Evolutionary conservation across 2,797 vertebrate genomes (phyloP), one percentile per base, ranked within the genome.

Genomic region (Limnodromus scolopaceus): DNA sequence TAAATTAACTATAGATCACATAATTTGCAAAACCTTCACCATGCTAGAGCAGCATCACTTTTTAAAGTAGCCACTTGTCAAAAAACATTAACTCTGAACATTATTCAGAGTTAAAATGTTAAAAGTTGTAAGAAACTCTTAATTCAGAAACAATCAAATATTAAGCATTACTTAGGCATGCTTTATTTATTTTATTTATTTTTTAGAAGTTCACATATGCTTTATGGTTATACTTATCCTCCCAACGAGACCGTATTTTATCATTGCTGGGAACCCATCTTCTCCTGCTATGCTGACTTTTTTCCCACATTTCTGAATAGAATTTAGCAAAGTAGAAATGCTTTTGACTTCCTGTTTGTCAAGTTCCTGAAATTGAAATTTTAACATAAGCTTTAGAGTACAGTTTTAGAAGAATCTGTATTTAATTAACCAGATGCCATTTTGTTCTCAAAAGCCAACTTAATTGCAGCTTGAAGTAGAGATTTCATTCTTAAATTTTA

Each of bases 211-310:
- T 74, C 34, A 54, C 1, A 1, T 53, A 43, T 70, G 77, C 8
- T 48, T 72, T 80, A 78, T 81, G 66, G 93, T 78, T 94, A 96
- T 97, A 99, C 99, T 99, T 98, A 99, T 99, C 99, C 99, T 99
- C 97, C 98, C 97, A 77, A 99, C 95, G 94, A 99, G 98, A 38
- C 99, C 99, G 28, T 98, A 98, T 76, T 97, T 97, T 64, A 99
- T 98, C 97, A 99, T 95, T 68, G 96, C 97, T 87, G 95, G 53
- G 51, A 99, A 92, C 58, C 99, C 99, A 83, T 96, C 93, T 95
- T 98, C 97, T 87, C 97, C 98, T 91, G 98, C 96, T 95, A 98
- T 96, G 80, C 87, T 98, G 91, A 99, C 96, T 92, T 98, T 98
- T 91, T 94, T 95, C 43, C 98, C 98, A 98, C 95, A 99, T 96